phyloP scores from a whole-genome alignment of 2,888 invertebrate species.

The Clivina fossor region DNA sequence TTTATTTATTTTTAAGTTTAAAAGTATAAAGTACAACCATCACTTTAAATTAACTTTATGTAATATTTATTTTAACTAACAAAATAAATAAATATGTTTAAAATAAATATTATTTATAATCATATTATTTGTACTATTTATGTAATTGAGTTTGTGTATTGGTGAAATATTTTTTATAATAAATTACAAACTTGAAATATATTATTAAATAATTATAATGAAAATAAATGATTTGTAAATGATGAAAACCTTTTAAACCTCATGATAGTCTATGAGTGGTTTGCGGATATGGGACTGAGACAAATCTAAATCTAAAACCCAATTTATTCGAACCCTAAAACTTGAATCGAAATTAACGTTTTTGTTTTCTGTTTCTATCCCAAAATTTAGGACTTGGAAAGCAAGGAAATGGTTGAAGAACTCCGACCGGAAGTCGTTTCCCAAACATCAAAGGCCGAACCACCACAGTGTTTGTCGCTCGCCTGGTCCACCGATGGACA shows the following conservation, averaged over 20 bases:
- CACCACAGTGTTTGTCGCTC: slow-evolving; percentile 93
- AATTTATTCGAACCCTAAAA: background rate
- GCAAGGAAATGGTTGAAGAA: slow-evolving; percentile 99
- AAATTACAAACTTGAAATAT: background rate
- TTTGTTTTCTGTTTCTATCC: background rate
- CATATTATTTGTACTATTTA: no score
- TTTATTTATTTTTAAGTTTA: no score
- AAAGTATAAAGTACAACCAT: no score
- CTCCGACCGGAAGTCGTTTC: slow-evolving; percentile 92
- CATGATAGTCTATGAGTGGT: slow-evolving; percentile 51
- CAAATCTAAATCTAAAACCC: background rate
- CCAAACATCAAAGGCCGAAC: slow-evolving; percentile 79
- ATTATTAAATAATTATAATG: background rate
- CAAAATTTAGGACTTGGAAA: slow-evolving; percentile 83
- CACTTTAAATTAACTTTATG: no score
- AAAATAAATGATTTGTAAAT: slow-evolving; percentile 38
- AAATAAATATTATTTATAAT: no score
- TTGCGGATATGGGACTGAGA: slow-evolving; percentile 56
- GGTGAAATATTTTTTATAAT: background rate
- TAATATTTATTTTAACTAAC: background rate
- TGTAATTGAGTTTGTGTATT: no score
- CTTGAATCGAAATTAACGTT: background rate
- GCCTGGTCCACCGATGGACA: slow-evolving; percentile 99
- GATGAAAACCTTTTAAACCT: slow-evolving; percentile 46
- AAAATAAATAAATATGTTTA: background rate